phyloP scores from a whole-genome alignment of 1,140 invertebrate genomes.

The Parapsyche elsis region DNA sequence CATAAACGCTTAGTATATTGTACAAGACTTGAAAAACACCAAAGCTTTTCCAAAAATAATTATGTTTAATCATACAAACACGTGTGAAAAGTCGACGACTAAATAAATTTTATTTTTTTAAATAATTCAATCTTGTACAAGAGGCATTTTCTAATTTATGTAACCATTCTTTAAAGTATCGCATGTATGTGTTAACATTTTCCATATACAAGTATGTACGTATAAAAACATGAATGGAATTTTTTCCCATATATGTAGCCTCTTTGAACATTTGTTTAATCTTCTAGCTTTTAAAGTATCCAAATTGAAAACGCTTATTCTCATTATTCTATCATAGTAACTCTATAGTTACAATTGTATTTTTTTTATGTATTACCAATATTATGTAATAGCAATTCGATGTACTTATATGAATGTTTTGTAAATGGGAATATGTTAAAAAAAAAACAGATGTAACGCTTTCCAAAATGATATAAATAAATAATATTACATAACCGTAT shows the following conservation, averaged over 20 bases:
- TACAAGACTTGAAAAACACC: slow-evolving; percentile 26
- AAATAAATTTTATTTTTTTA: too few relatives aligned
- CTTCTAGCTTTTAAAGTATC: not conserved
- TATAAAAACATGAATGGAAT: too few relatives aligned
- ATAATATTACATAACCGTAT: slow-evolving; percentile 16
- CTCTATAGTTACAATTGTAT: not conserved
- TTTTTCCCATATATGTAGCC: not conserved
- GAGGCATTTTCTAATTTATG: too few relatives aligned
- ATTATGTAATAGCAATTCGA: slow-evolving; percentile 16
- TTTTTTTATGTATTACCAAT: slow-evolving; percentile 2
- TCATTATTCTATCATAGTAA: not conserved
- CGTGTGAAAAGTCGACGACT: too few relatives aligned
- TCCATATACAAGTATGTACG: too few relatives aligned
- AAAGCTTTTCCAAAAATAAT: slow-evolving; percentile 7
- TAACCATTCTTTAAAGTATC: too few relatives aligned
- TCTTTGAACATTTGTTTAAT: not conserved
- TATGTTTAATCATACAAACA: not conserved
- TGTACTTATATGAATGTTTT: slow-evolving; percentile 36
- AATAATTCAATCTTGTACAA: too few relatives aligned
- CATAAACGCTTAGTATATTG: not conserved
- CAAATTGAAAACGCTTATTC: not conserved
- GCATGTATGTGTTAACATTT: too few relatives aligned
- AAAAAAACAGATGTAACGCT: slow-evolving; percentile 36
- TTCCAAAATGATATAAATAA: slow-evolving; percentile 24
- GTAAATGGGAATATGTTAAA: slow-evolving; percentile 52